Evolutionary conservation across 2,797 vertebrate species (phyloP), one percentile per base, ranked within the genome.

Genomic region (Sus cebifrons): DNA sequence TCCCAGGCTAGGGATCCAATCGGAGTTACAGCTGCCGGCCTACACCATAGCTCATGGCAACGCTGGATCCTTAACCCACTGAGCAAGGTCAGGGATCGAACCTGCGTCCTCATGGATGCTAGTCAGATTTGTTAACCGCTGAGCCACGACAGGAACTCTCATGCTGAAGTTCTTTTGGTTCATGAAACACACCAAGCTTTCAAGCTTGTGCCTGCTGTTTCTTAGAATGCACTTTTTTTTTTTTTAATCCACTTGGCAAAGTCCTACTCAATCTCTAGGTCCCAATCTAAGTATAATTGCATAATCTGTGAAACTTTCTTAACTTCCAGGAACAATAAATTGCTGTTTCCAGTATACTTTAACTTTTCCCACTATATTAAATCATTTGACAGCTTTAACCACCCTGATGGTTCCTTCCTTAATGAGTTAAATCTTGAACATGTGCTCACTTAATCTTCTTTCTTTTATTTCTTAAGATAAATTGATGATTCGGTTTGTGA

Each of bases 371-470:
- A 87, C 62, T 88, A 54, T 84, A 95, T 78, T 92, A 79, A 96
- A 49, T 89, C 90, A n/a, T 86, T 74, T 86, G 88, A 79, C 62
- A 86, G 83, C 82, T 94, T 97, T 94, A 32, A 75, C n/a, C 44
- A 86, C 32, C 82, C 73, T 15, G 74, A 56, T 96, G 86, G 60
- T 52, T 97, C 60, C 90, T 89, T 91, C 74, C 92, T 93, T 96
- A 97, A 95, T 67, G 71, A 96, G 94, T 94, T 79, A 96, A 92
- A 92, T 96, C 96, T 86, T 81, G 62, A 67, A 86, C 49, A 82
- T 49, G 60, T 92, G 64, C 18, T 97, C 62, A 82, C 44, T 92
- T 78, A 40, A 82, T 23, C 65, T 4, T 62, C 54, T 82, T 27
- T 94, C 27, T 74, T 54, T 68, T 62, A 18, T n/a, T 79, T 58